Base-by-base conservation (phyloP, 2,888 invertebrate genomes). In the Busseola fusca region DNA sequence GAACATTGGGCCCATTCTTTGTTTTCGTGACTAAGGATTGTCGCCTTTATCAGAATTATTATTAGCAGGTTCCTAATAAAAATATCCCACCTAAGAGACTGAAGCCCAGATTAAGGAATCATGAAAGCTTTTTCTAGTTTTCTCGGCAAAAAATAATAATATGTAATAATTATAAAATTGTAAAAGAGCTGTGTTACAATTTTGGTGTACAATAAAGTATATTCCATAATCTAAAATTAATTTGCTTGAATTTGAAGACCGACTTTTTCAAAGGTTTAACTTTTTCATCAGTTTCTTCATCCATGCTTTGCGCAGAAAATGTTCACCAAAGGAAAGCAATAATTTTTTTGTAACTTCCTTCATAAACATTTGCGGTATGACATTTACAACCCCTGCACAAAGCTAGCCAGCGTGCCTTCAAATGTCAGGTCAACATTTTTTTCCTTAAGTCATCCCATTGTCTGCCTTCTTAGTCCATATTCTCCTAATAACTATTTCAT, bases 321-420 rank as follows among this genome's bases (percentile, higher is more conserved):
- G 4, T 4, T 1, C 9, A 59, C 9, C 42, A 45, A 40, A 37
- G 1, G 25, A 34, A 48, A 48, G 18, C 40, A 40, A 50, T 45
- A 63, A 57, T 45, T n/a, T 30, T 60, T 56, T 25, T 65, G n/a
- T 52, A 40, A 18, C 30, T 58, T 40, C 25, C 34, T 34, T 64
- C 34, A 45, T 77, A 65, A 56, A 72, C 16, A 59, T 54, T 63
- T 74, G 54, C 18, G 34, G 50, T 58, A 16, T 69, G 82, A 52
- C 74, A 72, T 82, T 81, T 72, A 70, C 72, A 67, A 50, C 82
- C 70, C 78, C 52, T 59, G 45, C 12, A 69, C 7, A 64, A 72
- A 48, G 25, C 42, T 27, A 12, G 30, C 12, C 25, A n/a, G 56
- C 57, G 50, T 65, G 64, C 57, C 25, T 27, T 67, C 18, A 70